Conservation (phyloP, 1,140 invertebrate species). For the Archivesica marissinica region DNA sequence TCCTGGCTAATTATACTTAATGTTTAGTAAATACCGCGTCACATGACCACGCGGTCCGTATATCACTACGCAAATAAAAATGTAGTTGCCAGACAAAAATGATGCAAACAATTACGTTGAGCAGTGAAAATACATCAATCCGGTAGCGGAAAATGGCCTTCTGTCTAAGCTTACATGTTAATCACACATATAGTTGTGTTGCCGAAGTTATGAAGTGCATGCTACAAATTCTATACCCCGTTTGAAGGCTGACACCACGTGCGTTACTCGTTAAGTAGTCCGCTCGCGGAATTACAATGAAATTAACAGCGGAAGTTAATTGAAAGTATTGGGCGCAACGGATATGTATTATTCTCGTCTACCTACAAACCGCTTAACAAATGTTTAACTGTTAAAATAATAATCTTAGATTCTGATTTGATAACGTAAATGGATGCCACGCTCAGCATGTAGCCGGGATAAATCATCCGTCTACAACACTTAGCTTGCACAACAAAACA, state of each 20-base stretch:
- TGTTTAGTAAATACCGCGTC: slow-evolving; percentile 25
- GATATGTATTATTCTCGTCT: slow-evolving; percentile 3
- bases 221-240: slow-evolving; percentile 26
- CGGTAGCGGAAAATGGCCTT: slow-evolving; percentile 38
- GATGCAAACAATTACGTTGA: slow-evolving; percentile 46
- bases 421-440: slow-evolving; percentile 5
- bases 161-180: slow-evolving; percentile 51
- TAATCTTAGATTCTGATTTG: slow-evolving; percentile 23
- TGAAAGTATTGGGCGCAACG: slow-evolving; percentile 54
- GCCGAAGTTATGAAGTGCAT: slow-evolving; percentile 44
- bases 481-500: neutral
- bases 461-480: slow-evolving; percentile 23
- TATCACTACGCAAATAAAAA: slow-evolving; percentile 56
- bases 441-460: neutral
- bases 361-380: slow-evolving; percentile 24
- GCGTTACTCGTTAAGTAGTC: slow-evolving; percentile 48
- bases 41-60: slow-evolving; percentile 14
- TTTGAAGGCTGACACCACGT: slow-evolving; percentile 30
- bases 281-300: slow-evolving; percentile 46
- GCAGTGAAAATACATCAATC: slow-evolving; percentile 19
- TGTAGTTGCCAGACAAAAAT: slow-evolving; percentile 54
- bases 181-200: slow-evolving; percentile 27
- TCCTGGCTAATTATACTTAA: slow-evolving; percentile 15
- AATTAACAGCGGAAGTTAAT: slow-evolving; percentile 59
- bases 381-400: slow-evolving; percentile 53